Conservation (phyloP, 2,113 vertebrate genomes). For the Nansenia antarctica region DNA sequence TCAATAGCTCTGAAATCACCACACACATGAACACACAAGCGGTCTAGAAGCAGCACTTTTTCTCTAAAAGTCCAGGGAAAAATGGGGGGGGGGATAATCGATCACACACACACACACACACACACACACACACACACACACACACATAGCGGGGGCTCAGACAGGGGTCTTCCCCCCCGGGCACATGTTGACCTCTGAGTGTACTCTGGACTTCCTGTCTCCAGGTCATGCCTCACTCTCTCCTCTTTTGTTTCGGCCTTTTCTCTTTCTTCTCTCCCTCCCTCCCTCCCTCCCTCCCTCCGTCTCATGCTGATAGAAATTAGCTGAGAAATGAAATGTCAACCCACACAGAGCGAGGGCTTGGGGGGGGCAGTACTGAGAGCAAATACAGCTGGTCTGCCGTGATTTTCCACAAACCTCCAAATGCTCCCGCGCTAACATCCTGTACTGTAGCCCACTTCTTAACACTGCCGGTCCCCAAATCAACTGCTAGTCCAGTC, state of each 20-base stretch:
- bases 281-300: constrained; percentile 14
- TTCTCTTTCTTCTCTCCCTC: constrained; percentile 30
- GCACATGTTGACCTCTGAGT: constrained; percentile 59
- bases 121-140: constrained; percentile 30
- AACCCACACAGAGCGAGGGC: constrained; percentile 16
- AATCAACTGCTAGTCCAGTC: too few species aligned
- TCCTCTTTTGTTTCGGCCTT: constrained; percentile 33
- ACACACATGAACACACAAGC: too few species aligned
- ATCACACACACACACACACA: constrained; percentile 1
- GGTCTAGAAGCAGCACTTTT: too few species aligned
- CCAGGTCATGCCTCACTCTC: constrained; percentile 52
- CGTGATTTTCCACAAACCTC: constrained; percentile 43
- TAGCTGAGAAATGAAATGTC: constrained; percentile 46
- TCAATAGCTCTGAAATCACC: too few species aligned
- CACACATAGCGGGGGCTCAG: constrained; percentile 19
- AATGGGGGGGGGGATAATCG: background rate
- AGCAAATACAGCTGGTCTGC: constrained; percentile 54
- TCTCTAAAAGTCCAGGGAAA: too few species aligned
- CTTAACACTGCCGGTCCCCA: background rate
- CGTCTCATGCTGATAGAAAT: constrained; percentile 43
- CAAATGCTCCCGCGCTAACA: background rate
- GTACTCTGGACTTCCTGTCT: constrained; percentile 57
- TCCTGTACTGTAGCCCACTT: background rate
- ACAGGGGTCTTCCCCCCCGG: constrained; percentile 42
- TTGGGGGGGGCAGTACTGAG: constrained; percentile 3